A percentile compares a stretch with the other conserved stretches of the same genome.
Evolutionary conservation across 2,888 invertebrate species (phyloP).

Genomic region (Platynereis dumerilii): DNA sequence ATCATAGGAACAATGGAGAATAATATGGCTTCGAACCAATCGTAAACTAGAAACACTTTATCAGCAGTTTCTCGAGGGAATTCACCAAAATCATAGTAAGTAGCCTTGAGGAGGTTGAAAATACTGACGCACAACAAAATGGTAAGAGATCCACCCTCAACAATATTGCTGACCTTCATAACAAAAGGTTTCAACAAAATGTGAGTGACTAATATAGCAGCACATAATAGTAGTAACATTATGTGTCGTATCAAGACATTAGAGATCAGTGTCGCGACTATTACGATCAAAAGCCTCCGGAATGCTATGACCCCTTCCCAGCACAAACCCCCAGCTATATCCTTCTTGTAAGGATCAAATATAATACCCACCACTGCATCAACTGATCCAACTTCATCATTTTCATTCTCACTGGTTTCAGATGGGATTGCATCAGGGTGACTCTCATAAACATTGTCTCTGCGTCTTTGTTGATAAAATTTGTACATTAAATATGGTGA

Average conservation of each 20-base stretch:
- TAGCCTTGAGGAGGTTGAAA: slow-evolving; percentile 30
- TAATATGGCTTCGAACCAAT: slow-evolving; percentile 32
- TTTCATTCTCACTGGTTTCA: neutral
- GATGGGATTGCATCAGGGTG: neutral
- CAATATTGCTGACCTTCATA: slow-evolving; percentile 20
- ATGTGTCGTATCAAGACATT: slow-evolving; percentile 10
- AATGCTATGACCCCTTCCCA: slow-evolving; percentile 34
- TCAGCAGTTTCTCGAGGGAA: slow-evolving; percentile 20
- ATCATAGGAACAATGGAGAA: slow-evolving; percentile 23
- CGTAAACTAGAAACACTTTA: slow-evolving; percentile 23
- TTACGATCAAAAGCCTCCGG: slow-evolving; percentile 22
- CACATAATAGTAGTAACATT: slow-evolving; percentile 10
- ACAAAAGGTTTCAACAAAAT: slow-evolving; percentile 25
- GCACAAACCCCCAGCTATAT: slow-evolving; percentile 28
- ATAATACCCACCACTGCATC: slow-evolving; percentile 24
- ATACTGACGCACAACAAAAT: slow-evolving; percentile 25
- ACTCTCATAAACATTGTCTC: neutral
- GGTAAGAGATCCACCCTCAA: slow-evolving; percentile 25
- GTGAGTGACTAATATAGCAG: slow-evolving; percentile 12
- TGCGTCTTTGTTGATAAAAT: neutral
- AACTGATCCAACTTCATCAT: neutral
- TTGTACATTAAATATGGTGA: neutral
- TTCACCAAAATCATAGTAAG: slow-evolving; percentile 16
- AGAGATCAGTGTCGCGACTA: slow-evolving; percentile 15
- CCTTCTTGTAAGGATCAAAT: slow-evolving; percentile 23